A percentile compares a stretch with the other conserved stretches of the same genome.
Conservation (phyloP, 1,140 invertebrate species). For the Brachionus koreanus region DNA sequence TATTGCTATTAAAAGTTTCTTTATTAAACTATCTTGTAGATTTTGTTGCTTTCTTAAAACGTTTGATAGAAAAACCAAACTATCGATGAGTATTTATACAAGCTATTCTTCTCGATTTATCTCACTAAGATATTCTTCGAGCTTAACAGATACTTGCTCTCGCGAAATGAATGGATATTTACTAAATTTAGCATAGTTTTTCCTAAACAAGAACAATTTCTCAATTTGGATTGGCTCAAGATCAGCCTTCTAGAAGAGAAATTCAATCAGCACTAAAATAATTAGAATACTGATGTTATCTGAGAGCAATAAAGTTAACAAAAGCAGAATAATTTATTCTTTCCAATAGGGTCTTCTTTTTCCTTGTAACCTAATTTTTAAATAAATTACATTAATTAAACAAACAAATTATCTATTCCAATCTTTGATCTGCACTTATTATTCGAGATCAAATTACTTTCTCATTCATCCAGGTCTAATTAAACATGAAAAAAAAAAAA, state of each 20-base stretch:
- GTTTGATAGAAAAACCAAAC: background rate
- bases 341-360: background rate
- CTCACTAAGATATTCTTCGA: background rate
- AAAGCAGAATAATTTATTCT: slow-evolving; percentile 10
- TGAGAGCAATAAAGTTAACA: background rate
- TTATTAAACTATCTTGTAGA: background rate
- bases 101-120: slow-evolving; percentile 10
- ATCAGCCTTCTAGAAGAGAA: background rate
- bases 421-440: background rate
- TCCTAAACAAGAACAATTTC: background rate
- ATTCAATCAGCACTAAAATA: background rate
- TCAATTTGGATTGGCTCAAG: background rate
- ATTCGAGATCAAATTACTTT: slow-evolving; percentile 1
- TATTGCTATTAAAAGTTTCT: background rate
- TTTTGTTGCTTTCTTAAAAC: background rate
- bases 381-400: slow-evolving; percentile 24
- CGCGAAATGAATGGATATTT: slow-evolving; percentile 31
- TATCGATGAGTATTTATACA: slow-evolving; percentile 26
- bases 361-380: slow-evolving; percentile 14
- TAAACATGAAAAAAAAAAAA: background rate
- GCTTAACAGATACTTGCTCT: background rate
- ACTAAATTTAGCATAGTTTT: slow-evolving; percentile 25
- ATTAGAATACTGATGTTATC: background rate
- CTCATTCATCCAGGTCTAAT: background rate
- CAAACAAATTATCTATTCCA: background rate